phyloP scores from a whole-genome alignment of 2,113 vertebrate species.

The Cathartes aura region DNA sequence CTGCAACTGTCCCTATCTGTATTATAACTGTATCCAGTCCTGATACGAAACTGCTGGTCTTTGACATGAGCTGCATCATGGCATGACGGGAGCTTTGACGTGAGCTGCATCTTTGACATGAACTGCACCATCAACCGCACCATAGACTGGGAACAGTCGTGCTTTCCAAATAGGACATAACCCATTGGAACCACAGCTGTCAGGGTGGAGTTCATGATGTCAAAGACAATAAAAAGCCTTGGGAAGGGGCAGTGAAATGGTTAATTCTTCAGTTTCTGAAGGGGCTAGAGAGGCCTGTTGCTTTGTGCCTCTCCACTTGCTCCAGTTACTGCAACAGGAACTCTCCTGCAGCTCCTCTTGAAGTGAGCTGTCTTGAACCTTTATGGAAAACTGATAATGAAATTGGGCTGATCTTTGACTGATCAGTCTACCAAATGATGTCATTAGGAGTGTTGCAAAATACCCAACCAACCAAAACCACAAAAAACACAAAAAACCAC shows the following conservation, averaged over 20 bases:
- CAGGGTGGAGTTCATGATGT: background rate
- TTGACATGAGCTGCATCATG: background rate
- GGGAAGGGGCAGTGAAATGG: background rate
- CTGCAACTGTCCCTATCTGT: background rate
- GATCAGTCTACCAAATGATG: background rate
- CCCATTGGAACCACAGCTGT: background rate
- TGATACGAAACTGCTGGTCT: background rate
- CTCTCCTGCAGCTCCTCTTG: background rate
- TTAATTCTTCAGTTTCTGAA: background rate
- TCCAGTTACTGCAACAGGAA: background rate
- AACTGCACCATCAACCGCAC: background rate
- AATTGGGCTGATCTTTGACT: background rate
- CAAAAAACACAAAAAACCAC: background rate
- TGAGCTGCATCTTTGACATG: background rate
- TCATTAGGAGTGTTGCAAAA: background rate
- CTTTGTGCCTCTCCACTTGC: background rate
- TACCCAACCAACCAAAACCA: background rate
- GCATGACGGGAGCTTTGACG: background rate
- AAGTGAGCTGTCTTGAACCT: background rate
- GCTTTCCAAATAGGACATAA: background rate
- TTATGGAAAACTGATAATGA: background rate
- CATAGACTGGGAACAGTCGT: rapidly evolving
- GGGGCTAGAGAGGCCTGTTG: background rate
- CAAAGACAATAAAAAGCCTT: background rate
- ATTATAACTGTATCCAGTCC: background rate